These are phyloP conservation scores for Caranx melampygus DNA, from an alignment of 2,113 vertebrate genomes.

Conservation along the genomic window DNA sequence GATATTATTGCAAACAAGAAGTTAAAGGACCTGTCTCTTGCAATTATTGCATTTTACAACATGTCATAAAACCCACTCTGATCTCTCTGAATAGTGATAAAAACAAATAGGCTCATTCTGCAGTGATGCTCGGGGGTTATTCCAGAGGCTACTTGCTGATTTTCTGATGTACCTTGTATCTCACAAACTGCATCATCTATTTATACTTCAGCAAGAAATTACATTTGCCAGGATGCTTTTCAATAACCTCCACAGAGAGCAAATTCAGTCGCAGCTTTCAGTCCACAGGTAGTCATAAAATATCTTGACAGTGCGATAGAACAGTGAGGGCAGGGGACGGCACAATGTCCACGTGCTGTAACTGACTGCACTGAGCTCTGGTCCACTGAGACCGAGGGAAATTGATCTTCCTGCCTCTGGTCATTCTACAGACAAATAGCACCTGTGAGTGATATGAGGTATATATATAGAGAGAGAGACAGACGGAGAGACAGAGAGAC, in stretches of 20 bases:
- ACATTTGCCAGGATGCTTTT: constrained; percentile 24
- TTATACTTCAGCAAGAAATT: constrained; percentile 39
- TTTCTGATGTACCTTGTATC: not conserved
- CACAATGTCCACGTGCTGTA: not conserved
- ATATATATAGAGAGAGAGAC: not conserved
- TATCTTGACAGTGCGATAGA: constrained; percentile 26
- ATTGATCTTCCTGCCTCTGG: not conserved
- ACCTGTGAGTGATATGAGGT: not conserved
- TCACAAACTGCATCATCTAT: constrained; percentile 19
- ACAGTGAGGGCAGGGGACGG: not conserved
- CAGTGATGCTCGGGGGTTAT: constrained; percentile 17
- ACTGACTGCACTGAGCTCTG: constrained; percentile 7
- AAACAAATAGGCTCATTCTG: constrained; percentile 6
- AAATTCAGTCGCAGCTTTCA: constrained; percentile 47
- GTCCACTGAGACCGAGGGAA: not conserved
- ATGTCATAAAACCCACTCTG: not conserved
- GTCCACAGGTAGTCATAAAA: constrained; percentile 62
- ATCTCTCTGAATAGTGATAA: not conserved
- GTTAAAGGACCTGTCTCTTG: not conserved
- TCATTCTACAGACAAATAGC: not conserved
- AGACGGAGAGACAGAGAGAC: no score
- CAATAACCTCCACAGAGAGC: constrained; percentile 18
- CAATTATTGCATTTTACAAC: not conserved
- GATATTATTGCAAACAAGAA: constrained; percentile 14
- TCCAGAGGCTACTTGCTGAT: not conserved